Evolutionary conservation across 2,888 invertebrate genomes (phyloP).

Genomic region (Arge pagana): DNA sequence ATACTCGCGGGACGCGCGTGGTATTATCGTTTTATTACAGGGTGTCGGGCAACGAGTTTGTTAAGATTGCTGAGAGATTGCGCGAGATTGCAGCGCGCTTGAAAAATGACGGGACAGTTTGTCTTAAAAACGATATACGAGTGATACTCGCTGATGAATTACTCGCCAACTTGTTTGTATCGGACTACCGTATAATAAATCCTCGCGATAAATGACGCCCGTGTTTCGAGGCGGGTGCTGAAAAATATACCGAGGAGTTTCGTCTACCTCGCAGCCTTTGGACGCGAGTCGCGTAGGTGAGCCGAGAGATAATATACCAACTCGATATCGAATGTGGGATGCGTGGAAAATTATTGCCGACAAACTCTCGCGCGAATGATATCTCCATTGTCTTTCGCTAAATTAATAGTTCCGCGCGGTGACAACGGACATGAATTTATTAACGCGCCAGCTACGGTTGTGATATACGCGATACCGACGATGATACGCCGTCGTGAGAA

Average conservation of each 20-base stretch:
- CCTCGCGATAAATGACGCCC: constrained; percentile 5
- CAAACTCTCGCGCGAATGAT: constrained; percentile 37
- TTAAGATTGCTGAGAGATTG: too few relatives aligned
- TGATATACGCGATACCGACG: too few relatives aligned
- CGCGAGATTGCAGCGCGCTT: too few relatives aligned
- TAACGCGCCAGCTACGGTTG: too few relatives aligned
- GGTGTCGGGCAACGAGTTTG: too few relatives aligned
- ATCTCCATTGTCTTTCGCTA: constrained; percentile 49
- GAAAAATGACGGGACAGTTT: constrained; percentile 5
- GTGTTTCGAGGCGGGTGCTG: constrained; percentile 1
- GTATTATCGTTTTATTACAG: too few relatives aligned
- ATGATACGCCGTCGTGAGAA: too few relatives aligned
- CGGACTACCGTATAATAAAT: constrained; percentile 21
- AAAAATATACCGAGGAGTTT: neutral
- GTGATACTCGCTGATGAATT: constrained; percentile 38
- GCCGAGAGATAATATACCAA: constrained; percentile 10
- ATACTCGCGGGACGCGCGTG: too few relatives aligned
- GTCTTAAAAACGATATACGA: constrained; percentile 33
- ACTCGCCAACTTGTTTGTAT: constrained; percentile 25
- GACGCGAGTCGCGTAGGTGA: constrained; percentile 11
- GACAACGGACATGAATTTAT: neutral
- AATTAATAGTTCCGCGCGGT: constrained; percentile 40
- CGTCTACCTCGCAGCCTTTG: too few relatives aligned
- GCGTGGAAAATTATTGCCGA: constrained; percentile 18
- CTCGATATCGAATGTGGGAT: too few relatives aligned